Evolutionary conservation across 2,888 invertebrate genomes (phyloP).

Genomic region (Melinaea menophilus): DNA sequence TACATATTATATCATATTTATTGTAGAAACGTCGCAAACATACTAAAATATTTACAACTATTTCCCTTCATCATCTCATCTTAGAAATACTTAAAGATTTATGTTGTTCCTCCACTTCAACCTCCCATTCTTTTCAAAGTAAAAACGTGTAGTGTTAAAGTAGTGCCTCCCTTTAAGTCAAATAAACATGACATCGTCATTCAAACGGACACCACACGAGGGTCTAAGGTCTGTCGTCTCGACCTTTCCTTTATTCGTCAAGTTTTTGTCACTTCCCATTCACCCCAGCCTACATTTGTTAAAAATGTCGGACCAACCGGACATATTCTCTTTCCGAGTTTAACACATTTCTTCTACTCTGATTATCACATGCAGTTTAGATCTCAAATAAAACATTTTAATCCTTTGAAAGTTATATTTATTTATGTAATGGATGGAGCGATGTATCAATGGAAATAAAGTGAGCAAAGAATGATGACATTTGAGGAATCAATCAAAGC

Average conservation of each 20-base stretch:
- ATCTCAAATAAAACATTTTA: slow-evolving; percentile 22
- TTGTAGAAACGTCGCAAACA: no score
- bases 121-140: slow-evolving; percentile 53
- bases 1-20: no score
- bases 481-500: slow-evolving; percentile 72
- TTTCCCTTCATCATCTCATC: slow-evolving; percentile 23
- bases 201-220: slow-evolving; percentile 53
- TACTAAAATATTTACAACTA: slow-evolving; percentile 1
- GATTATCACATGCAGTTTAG: slow-evolving; percentile 42
- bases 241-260: slow-evolving; percentile 62
- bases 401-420: slow-evolving; percentile 9
- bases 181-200: slow-evolving; percentile 73
- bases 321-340: slow-evolving; percentile 50
- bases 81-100: slow-evolving; percentile 48
- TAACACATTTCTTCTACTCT: slow-evolving; percentile 50
- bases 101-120: slow-evolving; percentile 53
- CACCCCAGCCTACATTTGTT: slow-evolving; percentile 53
- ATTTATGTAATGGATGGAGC: slow-evolving; percentile 11
- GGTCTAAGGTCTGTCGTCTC: slow-evolving; percentile 52
- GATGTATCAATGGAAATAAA: slow-evolving; percentile 45
- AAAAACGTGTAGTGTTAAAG: slow-evolving; percentile 43
- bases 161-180: slow-evolving; percentile 62
- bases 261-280: slow-evolving; percentile 62
- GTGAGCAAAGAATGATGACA: slow-evolving; percentile 49
- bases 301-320: slow-evolving; percentile 49